Base-by-base conservation (phyloP, 2,888 invertebrate genomes). In the Harmothoe impar region DNA sequence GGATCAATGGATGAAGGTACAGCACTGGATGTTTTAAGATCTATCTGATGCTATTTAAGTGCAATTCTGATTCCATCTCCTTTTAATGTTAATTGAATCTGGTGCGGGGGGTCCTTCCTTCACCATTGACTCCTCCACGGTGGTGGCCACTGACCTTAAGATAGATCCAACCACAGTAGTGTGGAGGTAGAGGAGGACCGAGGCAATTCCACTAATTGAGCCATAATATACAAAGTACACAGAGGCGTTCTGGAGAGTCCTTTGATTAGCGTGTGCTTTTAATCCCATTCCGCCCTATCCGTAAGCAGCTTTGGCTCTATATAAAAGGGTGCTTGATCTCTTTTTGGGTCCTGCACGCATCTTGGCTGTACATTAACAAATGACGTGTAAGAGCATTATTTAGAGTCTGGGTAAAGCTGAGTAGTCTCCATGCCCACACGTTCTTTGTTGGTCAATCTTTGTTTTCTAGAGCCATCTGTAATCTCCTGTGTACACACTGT, bases 151-250 rank as follows among this genome's bases (percentile, higher is more conserved):
- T 43, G 43, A 43, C 43, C 43, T 43, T 43, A 7, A 43, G 43
- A 43, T 43, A 43, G 43, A 43, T 10, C 43, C 43, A 43, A 43
- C 43, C 43, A 43, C 43, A 43, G 43, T 3, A 43, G 3, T 43
- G 43, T 43, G 31, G 29, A 77, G 77, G 31, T 5, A 1, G 77
- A 77, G 25, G 25, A 77, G 77, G 77, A 77, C 15, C 29, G 25
- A 31, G 77, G 77, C 77, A 77, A 77, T 77, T 25, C 77, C 3
- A 81, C 81, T 81, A 81, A 81, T 81, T 81, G 81, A 81, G 35
- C 35, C 81, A 35, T 81, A 43, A 81, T 81, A 35, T 81, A n/a
- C 35, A 81, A 43, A 43, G 81, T 81, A 81, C 43, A 81, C 81
- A 81, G 5, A 33, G n/a, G 3, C n/a, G 81, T 17, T 20, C 81